Evolutionary conservation across 2,113 vertebrate genomes (phyloP).

Genomic region (Halichoerus grypus): DNA sequence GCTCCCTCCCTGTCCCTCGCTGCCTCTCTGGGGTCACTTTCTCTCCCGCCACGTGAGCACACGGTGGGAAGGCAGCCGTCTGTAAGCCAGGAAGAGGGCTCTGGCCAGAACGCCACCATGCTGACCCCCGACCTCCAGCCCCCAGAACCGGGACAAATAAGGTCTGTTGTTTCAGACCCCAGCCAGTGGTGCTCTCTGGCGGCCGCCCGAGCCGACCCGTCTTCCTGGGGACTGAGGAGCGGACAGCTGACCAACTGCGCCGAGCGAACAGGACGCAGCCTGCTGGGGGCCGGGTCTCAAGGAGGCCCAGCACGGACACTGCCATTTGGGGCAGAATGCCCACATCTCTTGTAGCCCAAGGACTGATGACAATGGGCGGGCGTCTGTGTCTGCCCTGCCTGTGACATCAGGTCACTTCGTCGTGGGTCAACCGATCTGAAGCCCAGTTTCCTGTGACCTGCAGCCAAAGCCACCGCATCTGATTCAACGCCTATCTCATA

Average conservation of each 20-base stretch:
- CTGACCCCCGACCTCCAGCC: neutral
- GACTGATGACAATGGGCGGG: neutral
- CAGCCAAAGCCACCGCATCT: neutral
- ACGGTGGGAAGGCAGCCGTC: accelerated
- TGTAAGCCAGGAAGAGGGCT: neutral
- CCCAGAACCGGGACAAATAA: neutral
- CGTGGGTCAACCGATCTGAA: neutral
- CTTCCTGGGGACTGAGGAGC: neutral
- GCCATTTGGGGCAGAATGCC: neutral
- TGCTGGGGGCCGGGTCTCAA: neutral
- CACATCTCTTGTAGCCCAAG: neutral
- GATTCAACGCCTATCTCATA: accelerated
- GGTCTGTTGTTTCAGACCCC: neutral
- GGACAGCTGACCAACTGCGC: accelerated
- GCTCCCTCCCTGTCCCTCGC: neutral
- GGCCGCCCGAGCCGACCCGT: accelerated
- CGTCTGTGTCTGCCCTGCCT: neutral
- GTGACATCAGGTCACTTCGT: accelerated
- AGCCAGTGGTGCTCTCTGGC: accelerated
- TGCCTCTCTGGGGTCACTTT: neutral
- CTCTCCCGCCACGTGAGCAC: neutral
- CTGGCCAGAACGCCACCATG: neutral
- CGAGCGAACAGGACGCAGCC: accelerated
- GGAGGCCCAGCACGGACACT: neutral
- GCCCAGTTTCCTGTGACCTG: neutral